Evolutionary conservation across 1,140 invertebrate genomes (phyloP), one percentile per base, ranked within the genome.

Genomic region (Colletes gigas): DNA sequence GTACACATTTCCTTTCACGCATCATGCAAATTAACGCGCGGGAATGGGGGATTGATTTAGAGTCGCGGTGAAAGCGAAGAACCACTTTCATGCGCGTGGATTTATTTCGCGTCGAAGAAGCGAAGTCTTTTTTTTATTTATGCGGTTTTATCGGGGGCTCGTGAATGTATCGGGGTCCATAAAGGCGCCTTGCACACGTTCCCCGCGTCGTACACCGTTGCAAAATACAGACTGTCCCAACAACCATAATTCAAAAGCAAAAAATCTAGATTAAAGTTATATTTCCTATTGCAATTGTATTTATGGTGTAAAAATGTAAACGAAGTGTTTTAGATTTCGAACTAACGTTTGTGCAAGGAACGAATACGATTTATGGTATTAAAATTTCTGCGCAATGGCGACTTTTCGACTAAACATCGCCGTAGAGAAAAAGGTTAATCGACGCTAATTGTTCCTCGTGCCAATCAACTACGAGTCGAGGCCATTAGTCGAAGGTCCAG

Each of bases 11-110:
- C 63, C 63, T 50, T 66, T 66, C 41, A 41, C 17, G 41, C 44
- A 47, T 66, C 63, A 66, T 66, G 63, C 63, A 66, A 66, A 66
- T 66, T 66, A 66, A 66, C 63, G 44, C 63, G 15, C 39, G 63
- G 8, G 63, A 8, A 47, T 44, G 30, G 63, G 17, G 41, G 63
- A 12, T n/a, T 66, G 63, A 66, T 66, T 66, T 66, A 66, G 47
- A 66, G 63, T 44, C 63, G 4, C 44, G 63, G 63, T 66, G 63
- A 66, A 66, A 66, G 63, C n/a, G 63, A 19, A n/a, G 63, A 30
- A 41, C 63, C 41, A 17, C 63, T 66, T 47, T 66, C 63, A 8
- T 50, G 44, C 63, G 41, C 12, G 41, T n/a, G 41, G 63, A 66
- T 66, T 66, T 66, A 41, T 44, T 65, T 17, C 39, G 63, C 44